These are phyloP conservation scores for Dendrolimus houi DNA, from an alignment of 2,888 invertebrate species.

Conservation along the genomic window DNA sequence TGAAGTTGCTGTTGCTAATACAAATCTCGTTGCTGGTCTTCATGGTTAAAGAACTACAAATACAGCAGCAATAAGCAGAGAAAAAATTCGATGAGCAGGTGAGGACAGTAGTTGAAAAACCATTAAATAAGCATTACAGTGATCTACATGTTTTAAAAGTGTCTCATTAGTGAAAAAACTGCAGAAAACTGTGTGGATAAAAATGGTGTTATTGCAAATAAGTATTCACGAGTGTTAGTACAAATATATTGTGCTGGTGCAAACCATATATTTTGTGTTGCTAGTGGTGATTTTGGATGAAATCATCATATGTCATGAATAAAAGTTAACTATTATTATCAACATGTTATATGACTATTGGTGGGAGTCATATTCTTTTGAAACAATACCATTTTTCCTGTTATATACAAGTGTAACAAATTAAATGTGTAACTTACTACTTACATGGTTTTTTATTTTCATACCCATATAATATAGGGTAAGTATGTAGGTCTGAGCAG, in stretches of 20 bases:
- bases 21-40: neutral
- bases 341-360: neutral
- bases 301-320: slow-evolving; percentile 1
- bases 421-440: neutral
- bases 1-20: neutral
- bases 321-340: neutral
- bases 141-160: neutral
- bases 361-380: neutral
- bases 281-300: neutral
- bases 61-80: neutral
- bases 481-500: too few species aligned
- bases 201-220: neutral
- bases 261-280: neutral
- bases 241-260: neutral
- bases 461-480: too few species aligned
- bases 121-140: neutral
- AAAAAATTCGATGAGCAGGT: neutral
- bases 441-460: too few species aligned
- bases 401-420: neutral
- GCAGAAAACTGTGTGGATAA: neutral
- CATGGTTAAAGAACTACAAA: neutral
- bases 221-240: neutral
- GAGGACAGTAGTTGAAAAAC: neutral
- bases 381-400: too few species aligned
- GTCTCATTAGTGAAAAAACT: neutral